phyloP scores from a whole-genome alignment of 2,888 invertebrate genomes.

The Meliscaeva auricollis region DNA sequence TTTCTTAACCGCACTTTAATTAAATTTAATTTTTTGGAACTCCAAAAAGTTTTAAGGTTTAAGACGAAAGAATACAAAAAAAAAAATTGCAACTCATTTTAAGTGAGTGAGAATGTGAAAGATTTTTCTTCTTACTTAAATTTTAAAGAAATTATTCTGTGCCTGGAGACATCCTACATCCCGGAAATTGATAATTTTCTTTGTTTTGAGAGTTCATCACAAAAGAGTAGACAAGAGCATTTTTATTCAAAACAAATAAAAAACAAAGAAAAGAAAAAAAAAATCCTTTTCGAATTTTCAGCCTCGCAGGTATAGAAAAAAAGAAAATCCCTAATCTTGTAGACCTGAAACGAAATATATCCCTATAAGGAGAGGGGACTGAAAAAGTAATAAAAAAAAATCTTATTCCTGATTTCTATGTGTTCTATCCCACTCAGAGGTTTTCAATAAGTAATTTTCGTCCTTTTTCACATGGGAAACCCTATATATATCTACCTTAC shows the following conservation, averaged over 20 bases:
- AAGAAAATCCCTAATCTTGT: background rate
- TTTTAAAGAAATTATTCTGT: background rate
- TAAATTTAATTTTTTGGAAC: background rate
- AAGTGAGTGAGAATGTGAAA: background rate
- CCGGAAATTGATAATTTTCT: constrained; percentile 66
- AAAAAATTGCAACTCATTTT: background rate
- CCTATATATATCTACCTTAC: background rate
- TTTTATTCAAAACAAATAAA: background rate
- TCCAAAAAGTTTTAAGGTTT: background rate
- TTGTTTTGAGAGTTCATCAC: constrained; percentile 22
- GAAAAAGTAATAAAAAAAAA: background rate
- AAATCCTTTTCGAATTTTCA: constrained; percentile 29
- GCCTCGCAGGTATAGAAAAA: background rate
- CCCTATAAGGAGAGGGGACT: background rate
- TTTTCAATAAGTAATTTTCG: constrained; percentile 18
- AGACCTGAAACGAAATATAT: background rate
- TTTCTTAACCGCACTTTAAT: constrained; percentile 16
- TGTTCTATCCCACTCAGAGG: background rate
- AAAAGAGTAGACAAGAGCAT: background rate
- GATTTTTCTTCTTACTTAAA: constrained; percentile 10
- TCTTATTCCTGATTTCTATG: constrained; percentile 13
- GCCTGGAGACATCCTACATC: constrained; percentile 41
- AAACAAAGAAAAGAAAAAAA: constrained; percentile 1
- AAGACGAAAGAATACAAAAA: too few relatives aligned
- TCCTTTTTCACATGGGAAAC: constrained; percentile 20